Evolutionary conservation across 2,113 vertebrate genomes (phyloP).

Genomic region (Tetrao urogallus): DNA sequence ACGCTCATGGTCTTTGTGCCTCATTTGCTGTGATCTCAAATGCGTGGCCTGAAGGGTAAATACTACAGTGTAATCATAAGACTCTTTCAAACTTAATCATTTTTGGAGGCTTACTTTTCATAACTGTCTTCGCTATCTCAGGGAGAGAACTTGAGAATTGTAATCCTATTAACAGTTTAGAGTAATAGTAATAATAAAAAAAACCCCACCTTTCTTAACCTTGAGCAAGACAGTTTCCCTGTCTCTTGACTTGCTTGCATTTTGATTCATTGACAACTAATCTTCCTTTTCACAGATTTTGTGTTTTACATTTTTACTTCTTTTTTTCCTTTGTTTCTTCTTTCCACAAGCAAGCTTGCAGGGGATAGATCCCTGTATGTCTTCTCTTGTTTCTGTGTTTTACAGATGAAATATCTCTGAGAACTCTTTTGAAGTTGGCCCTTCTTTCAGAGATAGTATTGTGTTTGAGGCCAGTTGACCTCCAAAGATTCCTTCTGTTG

Average conservation of each 20-base stretch:
- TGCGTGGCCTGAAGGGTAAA: constrained; percentile 75
- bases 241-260: neutral
- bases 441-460: neutral
- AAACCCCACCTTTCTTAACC: neutral
- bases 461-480: neutral
- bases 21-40: constrained; percentile 75
- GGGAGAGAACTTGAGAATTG: constrained; percentile 52
- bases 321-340: neutral
- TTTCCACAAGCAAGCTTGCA: neutral
- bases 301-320: neutral
- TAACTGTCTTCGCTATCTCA: constrained; percentile 57
- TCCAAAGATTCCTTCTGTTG: neutral
- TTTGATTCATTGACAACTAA: neutral
- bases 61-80: constrained; percentile 77
- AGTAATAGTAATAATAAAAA: constrained; percentile 43
- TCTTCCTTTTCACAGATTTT: neutral
- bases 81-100: constrained; percentile 72
- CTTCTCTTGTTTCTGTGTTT: neutral
- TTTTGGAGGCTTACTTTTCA: constrained; percentile 74
- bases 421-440: neutral
- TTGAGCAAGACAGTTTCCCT: neutral
- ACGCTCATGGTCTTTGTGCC: constrained; percentile 65
- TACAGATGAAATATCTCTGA: neutral
- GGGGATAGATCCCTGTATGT: neutral
- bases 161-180: constrained; percentile 63